Base-by-base conservation (phyloP, 2,797 vertebrate species). In the Chloroceryle inda region DNA sequence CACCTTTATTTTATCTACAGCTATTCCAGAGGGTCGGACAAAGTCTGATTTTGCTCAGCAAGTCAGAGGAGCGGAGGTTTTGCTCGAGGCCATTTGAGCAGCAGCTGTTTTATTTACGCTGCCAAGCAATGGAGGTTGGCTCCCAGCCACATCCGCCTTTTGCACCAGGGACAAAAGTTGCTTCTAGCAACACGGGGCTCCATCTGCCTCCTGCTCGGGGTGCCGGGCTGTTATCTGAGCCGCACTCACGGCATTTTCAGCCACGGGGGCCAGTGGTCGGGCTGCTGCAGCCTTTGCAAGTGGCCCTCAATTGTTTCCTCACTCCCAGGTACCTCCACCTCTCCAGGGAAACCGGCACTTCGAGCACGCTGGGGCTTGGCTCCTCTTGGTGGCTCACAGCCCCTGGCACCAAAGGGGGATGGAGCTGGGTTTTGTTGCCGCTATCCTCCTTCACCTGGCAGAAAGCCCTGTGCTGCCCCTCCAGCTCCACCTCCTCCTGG, bases 31-130 rank as follows among this genome's bases (percentile, higher is more conserved):
- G 53, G 47, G 42, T 6, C 17, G 74, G 88, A 42, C 93, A 72
- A 93, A 95, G 92, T 88, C 91, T 16, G 10, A 2, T 37, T 37
- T 44, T 4, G 53, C 87, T 87, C 67, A 37, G 87, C 22, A 4
- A 47, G 35, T 4, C 6, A 0, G 40, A 18, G 72, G 40, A 83
- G 81, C 4, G 0, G 76, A 55, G 83, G 42, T 84, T 92, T 91
- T 77, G 5, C 50, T 73, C 53, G 10, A 0, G 52, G 91, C 86
- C 9, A 0, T 49, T 71, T 8, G 58, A 91, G 89, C 88, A 87
- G 92, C 95, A 82, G 94, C 93, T 83, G 92, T 35, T 92, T 72
- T 68, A 40, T 88, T 89, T 52, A 3, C 1, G 82, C 85, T 95
- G 95, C 96, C 88, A 42, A 68, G 96, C 91, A 88, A 50, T 77